Percentiles rank a stretch among this genome's conserved stretches.
Conservation (phyloP, 2,113 vertebrate species). For the Platichthys flesus region DNA sequence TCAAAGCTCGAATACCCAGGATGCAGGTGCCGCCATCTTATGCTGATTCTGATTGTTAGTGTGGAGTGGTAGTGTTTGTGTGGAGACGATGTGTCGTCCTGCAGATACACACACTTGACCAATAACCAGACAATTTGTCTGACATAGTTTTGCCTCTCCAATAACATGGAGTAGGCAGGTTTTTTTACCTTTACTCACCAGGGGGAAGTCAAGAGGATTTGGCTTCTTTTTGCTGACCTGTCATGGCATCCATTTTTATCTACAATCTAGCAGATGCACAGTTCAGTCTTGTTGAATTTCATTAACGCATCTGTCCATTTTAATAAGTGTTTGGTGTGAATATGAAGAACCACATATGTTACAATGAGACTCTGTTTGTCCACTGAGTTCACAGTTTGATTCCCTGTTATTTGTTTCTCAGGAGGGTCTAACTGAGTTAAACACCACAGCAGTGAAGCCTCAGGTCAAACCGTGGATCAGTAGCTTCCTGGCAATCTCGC, state of each 20-base stretch:
- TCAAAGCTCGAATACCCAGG: no score
- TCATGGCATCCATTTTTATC: no score
- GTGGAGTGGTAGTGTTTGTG: not conserved
- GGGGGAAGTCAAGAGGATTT: no score
- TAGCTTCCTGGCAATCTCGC: slow-evolving; percentile 93
- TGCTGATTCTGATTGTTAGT: not conserved
- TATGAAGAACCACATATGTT: not conserved
- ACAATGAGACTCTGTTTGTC: not conserved
- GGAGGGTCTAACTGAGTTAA: slow-evolving; percentile 94
- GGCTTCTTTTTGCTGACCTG: no score
- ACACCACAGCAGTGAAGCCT: slow-evolving; percentile 93
- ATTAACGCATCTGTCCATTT: no score
- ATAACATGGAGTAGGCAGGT: no score
- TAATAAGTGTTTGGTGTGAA: not conserved
- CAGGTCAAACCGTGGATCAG: slow-evolving; percentile 99
- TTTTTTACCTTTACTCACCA: no score
- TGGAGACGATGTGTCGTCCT: not conserved
- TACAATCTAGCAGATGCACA: no score
- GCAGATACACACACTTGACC: not conserved
- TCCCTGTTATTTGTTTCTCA: slow-evolving; percentile 60
- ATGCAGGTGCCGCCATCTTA: not conserved
- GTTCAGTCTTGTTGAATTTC: no score
- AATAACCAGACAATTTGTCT: not conserved
- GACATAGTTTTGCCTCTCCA: no score
- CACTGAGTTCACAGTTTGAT: not conserved